phyloP scores from a whole-genome alignment of 1,140 invertebrate species.

The Thrips palmi region DNA sequence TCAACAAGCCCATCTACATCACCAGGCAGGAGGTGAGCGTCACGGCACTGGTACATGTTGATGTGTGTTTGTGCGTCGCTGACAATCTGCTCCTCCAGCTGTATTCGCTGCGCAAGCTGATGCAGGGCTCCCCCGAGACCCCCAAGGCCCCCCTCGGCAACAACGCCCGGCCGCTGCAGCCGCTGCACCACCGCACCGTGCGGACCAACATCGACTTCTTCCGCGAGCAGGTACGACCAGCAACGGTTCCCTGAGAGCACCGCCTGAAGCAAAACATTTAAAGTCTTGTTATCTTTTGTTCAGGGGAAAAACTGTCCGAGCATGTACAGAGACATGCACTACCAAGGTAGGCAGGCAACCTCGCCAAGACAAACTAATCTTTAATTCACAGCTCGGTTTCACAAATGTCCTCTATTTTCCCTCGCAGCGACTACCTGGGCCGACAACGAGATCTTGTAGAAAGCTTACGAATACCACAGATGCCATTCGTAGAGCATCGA shows the following conservation, averaged over 20 bases:
- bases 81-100: conserved; percentile 44
- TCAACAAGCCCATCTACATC: conserved; percentile 93
- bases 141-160: conserved; percentile 83
- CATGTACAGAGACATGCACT: conserved; percentile 53
- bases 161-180: conserved; percentile 81
- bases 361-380: no score
- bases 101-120: conserved; percentile 64
- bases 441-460: no score
- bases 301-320: conserved; percentile 44
- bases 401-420: no score
- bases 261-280: no score
- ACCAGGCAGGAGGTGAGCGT: conserved; percentile 64
- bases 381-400: no score
- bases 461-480: no score
- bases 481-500: no score
- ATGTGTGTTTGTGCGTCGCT: no score
- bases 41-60: no score
- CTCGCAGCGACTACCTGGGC: no score
- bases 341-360: conserved; percentile 32
- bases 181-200: conserved; percentile 75
- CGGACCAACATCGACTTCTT: conserved; percentile 94
- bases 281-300: conserved; percentile 21
- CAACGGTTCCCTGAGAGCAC: not conserved
- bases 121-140: conserved; percentile 64
- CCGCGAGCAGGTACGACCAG: conserved; percentile 47